Evolutionary conservation across 2,888 invertebrate species (phyloP), one percentile per base, ranked within the genome.

Genomic region (Alcis repandata): DNA sequence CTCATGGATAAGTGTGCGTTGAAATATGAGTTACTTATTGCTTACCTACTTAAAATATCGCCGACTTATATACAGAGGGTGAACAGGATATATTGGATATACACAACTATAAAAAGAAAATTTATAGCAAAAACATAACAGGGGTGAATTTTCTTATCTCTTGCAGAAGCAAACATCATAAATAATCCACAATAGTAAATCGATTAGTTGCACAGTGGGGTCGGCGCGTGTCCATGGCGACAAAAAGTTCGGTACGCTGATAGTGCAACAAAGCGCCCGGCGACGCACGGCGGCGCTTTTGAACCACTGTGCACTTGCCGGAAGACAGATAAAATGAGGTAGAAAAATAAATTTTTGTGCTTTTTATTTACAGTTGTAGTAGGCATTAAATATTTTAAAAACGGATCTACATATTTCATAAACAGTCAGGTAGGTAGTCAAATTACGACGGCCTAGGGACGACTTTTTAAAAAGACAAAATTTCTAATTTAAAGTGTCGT

Each of bases 181-280:
- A 77, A 77, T 75, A 73, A 77, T 75, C 41, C 27, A 69, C 71
- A 75, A 74, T 73, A 71, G 56, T 36, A 52, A 74, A 77, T 80
- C 79, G 79, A 80, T 79, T 76, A 75, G 69, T 54, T 13, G 38
- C 56, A 56, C 70, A 49, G 76, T 70, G 73, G 69, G 68, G 72
- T 49, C 75, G 74, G 70, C 71, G 58, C 54, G 67, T 64, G 64
- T 7, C 64, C 54, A 41, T 22, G 40, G 27, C 10, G 40, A 53
- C 54, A 56, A 53, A 63, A 59, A 63, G 4, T 59, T 59, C 49
- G 75, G 75, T 75, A 75, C 59, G 67, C 63, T 70, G 27, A 27
- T 27, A 27, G 6, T 27, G 76, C 75, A 74, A 79, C 77, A 79
- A 74, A 72, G 67, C 68, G 66, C 53, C 63, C 56, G 51, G 41